phyloP scores from a whole-genome alignment of 2,888 invertebrate genomes.

The Tiliacea citrago region DNA sequence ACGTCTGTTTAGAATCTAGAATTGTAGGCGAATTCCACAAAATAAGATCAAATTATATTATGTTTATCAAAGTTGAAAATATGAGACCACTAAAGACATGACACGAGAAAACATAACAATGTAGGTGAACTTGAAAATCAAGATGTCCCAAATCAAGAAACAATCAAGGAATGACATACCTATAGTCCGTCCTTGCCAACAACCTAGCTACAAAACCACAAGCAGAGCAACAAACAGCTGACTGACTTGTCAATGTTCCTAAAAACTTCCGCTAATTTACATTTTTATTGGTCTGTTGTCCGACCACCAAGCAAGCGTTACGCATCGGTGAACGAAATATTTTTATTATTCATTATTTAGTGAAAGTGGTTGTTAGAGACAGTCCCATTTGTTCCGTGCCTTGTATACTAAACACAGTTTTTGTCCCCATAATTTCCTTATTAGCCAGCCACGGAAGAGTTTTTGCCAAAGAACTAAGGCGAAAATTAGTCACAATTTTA shows the following conservation, averaged over 20 bases:
- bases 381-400: slow-evolving; percentile 83
- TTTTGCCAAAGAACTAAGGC: slow-evolving; percentile 38
- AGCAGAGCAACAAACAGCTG: slow-evolving; percentile 43
- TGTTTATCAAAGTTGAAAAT: not conserved
- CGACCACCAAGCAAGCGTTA: slow-evolving; percentile 66
- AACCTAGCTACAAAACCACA: not conserved
- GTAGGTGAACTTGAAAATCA: not conserved
- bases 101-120: not conserved
- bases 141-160: not conserved
- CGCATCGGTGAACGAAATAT: slow-evolving; percentile 74
- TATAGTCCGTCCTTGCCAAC: not conserved
- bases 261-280: slow-evolving; percentile 69
- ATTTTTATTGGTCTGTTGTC: slow-evolving; percentile 68
- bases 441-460: slow-evolving; percentile 61
- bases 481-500: slow-evolving; percentile 42
- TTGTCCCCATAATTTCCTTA: slow-evolving; percentile 74
- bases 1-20: slow-evolving; percentile 18
- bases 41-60: not conserved
- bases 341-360: slow-evolving; percentile 83
- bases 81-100: not conserved
- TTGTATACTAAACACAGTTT: slow-evolving; percentile 75
- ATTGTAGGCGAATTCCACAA: slow-evolving; percentile 10
- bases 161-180: not conserved
- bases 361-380: slow-evolving; percentile 84
- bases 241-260: slow-evolving; percentile 49